Evolutionary conservation across 2,797 vertebrate genomes (phyloP), one percentile per base, ranked within the genome.

Genomic region (Takifugu ocellatus): DNA sequence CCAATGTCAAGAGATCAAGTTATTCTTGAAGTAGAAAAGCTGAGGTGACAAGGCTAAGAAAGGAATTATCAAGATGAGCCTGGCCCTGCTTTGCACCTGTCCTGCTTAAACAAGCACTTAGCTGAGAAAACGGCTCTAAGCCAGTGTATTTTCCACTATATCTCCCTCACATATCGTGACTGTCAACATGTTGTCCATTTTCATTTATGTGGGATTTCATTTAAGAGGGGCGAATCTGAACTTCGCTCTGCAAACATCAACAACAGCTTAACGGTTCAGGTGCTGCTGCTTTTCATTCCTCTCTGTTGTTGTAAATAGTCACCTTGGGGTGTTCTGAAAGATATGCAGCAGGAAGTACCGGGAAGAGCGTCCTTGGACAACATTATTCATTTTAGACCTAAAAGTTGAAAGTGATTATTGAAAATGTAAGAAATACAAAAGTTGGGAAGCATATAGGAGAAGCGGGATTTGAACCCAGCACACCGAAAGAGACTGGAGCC

Each of bases 171-270:
- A 54, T 82, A 84, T 78, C 74, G 66, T 83, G 82, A 73, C 73
- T 76, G 78, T 85, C 78, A 86, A 84, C 78, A 78, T 78, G 75
- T 56, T 33, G 59, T 52, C 63, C 63, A 70, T 79, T 83, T 83
- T 79, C 70, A 81, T 81, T 83, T 71, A 79, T 74, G 74, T 62
- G 78, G 66, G 76, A 75, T 84, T 82, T 82, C 66, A 77, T 79
- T 76, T 76, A 70, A 81, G 67, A 70, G 63, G 49, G 24, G 49
- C 51, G 63, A 59, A 77, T 77, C 75, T 44, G 59, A 76, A 77
- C 68, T 61, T 68, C 52, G 25, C 61, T 49, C 68, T 63, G 57
- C 21, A 46, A 72, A 66, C 36, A 39, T 39, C 36, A 39, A 39
- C 36, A 33, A 33, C 33, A 39, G 11, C 12, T 36, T 36, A 36